These are phyloP conservation scores for Matsumurasca onukii DNA, from an alignment of 1,140 invertebrate genomes.

Conservation along the genomic window DNA sequence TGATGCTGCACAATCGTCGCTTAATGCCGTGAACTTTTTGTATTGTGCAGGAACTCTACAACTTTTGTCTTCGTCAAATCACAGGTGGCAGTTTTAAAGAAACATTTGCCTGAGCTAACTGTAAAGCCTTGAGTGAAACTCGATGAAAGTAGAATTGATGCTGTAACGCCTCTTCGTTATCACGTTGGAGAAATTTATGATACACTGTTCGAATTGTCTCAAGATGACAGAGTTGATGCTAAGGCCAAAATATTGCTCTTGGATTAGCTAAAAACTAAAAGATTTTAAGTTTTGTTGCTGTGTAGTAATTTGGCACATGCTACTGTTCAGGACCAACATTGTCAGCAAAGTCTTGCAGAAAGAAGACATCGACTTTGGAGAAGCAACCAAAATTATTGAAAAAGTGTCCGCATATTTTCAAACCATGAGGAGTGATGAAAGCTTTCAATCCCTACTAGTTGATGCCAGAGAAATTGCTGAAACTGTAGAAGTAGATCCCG, in stretches of 20 bases:
- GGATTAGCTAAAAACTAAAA: conserved; percentile 26
- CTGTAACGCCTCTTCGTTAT: conserved; percentile 20
- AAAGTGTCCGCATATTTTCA: conserved; percentile 22
- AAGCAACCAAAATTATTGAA: conserved; percentile 13
- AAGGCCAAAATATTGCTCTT: conserved; percentile 13
- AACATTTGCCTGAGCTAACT: conserved; percentile 22
- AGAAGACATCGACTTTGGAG: conserved; percentile 24
- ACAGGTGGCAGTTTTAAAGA: conserved; percentile 9
- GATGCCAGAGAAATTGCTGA: conserved; percentile 31
- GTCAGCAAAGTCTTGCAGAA: conserved; percentile 31
- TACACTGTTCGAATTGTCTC: conserved; percentile 13
- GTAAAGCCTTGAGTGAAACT: conserved; percentile 28
- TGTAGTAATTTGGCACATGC: conserved; percentile 27
- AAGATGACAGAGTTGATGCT: not conserved
- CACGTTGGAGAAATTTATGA: conserved; percentile 29
- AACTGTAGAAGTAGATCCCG: conserved; percentile 18
- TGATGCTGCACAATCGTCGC: conserved; percentile 6
- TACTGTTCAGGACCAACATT: conserved; percentile 31
- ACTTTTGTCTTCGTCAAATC: not conserved
- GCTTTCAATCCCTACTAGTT: conserved; percentile 25
- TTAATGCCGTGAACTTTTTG: not conserved
- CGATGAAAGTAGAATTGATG: conserved; percentile 33
- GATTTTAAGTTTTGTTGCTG: conserved; percentile 32
- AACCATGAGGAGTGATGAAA: conserved; percentile 2
- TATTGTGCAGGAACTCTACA: not conserved